Base-by-base conservation (phyloP, 2,888 invertebrate genomes). In the Pycnomerus fuliginosus region DNA sequence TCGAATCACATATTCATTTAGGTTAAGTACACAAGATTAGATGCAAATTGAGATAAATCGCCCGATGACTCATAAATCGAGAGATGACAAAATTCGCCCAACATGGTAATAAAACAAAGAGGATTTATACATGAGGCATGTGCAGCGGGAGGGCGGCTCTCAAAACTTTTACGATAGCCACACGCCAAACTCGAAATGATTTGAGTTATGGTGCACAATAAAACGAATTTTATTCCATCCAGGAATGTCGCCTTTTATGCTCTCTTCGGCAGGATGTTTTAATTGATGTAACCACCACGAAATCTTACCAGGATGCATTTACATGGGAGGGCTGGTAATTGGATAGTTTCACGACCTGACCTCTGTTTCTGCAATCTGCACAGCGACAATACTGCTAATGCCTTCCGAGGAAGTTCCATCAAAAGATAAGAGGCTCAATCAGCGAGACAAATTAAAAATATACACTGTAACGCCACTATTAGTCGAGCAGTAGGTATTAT, bases 251-350 rank as follows among this genome's bases (percentile, higher is more conserved):
- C 30, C 15, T 43, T 39, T 39, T 39, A 39, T 39, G 39, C 15
- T 29, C 10, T 22, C 20, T 22, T 30, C 14, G 29, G n/a, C n/a
- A 29, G 4, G 30, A 8, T 22, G n/a, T 15, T 12, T 33, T 43
- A 36, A 43, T 43, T 43, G 42, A 43, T 43, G 36, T 36, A 43
- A 43, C 42, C 42, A 41, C 41, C 41, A 30, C 30, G 42, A 36
- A 43, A 36, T 31, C 24, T 27, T 30, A 7, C 23, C 30, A 34
- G 41, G 34, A 22, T 22, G 30, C 15, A 34, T 25, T 20, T 43
- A 33, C 41, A 41, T 34, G 39, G 39, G 24, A 39, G 39, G 32
- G 39, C 29, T 29, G 17, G 28, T 41, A 41, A 41, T 34, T 41
- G 34, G 41, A 37, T 37, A 22, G 29, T 16, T 28, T 15, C 34